Percentiles rank a stretch among this genome's conserved stretches.
Conservation (phyloP, 2,888 invertebrate genomes). For the Parapristionchus giblindavisi region DNA sequence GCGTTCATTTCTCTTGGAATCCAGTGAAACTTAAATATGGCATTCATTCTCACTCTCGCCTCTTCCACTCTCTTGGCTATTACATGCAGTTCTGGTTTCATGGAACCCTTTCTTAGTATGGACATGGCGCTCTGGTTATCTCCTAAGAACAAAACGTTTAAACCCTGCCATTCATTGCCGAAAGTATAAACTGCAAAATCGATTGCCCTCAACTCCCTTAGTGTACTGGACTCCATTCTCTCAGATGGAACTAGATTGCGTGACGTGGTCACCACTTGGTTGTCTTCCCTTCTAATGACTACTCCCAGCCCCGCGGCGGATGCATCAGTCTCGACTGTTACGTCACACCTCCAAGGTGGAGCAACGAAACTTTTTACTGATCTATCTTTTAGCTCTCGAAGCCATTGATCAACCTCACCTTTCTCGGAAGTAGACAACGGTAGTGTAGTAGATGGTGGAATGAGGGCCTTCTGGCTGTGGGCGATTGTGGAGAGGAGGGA, state of each 20-base stretch:
- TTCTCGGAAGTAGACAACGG: too few species aligned
- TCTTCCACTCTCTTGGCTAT: not conserved
- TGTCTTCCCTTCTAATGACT: not conserved
- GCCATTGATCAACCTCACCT: too few species aligned
- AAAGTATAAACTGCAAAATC: not conserved
- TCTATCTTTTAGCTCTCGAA: too few species aligned
- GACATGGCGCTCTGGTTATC: conserved; percentile 5
- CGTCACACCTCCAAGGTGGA: too few species aligned
- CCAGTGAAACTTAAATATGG: not conserved
- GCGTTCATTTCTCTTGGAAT: not conserved
- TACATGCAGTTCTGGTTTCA: not conserved
- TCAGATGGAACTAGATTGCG: not conserved
- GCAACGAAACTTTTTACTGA: too few species aligned
- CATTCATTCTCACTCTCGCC: not conserved
- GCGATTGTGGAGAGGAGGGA: too few species aligned
- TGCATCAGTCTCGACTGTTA: not conserved
- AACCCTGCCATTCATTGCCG: not conserved
- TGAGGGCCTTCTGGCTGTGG: too few species aligned
- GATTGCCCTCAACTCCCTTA: conserved; percentile 3
- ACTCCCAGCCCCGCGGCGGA: not conserved
- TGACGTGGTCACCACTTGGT: not conserved
- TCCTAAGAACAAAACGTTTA: not conserved
- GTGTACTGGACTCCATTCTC: conserved; percentile 1
- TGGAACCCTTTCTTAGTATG: conserved; percentile 1
- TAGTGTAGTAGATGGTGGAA: too few species aligned